Evolutionary conservation across 2,797 vertebrate species (phyloP).

Genomic region (Enteromius trimaculatus): DNA sequence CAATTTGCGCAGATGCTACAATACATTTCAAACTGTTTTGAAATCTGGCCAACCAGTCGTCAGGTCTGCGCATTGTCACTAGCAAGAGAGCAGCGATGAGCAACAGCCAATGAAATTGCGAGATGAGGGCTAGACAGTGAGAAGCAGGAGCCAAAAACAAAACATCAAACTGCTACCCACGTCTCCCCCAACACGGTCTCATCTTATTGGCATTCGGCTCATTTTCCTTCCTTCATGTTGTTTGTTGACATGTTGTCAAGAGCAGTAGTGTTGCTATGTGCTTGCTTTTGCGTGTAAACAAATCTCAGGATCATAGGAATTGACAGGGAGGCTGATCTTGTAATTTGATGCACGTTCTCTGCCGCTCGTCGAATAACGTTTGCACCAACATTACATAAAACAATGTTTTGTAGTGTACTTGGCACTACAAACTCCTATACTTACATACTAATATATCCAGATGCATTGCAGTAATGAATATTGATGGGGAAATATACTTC

Average conservation of each 20-base stretch:
- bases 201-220: conserved; percentile 11
- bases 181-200: conserved; percentile 5
- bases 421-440: neutral
- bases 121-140: conserved; percentile 1
- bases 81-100: neutral
- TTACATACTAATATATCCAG: neutral
- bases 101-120: conserved; percentile 15
- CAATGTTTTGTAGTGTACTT: conserved; percentile 2
- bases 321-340: conserved; percentile 1
- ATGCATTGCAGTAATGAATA: neutral
- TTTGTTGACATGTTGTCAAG: conserved; percentile 25
- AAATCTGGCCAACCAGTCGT: conserved; percentile 18
- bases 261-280: conserved; percentile 19
- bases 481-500: neutral
- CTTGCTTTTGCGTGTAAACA: neutral
- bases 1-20: conserved; percentile 16
- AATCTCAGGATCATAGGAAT: conserved; percentile 23
- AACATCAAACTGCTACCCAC: conserved; percentile 24
- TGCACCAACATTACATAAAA: neutral
- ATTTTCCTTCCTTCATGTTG: conserved; percentile 14
- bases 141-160: conserved; percentile 16
- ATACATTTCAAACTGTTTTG: conserved; percentile 3
- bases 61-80: conserved; percentile 13
- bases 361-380: neutral
- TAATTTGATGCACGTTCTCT: conserved; percentile 20